phyloP scores from a whole-genome alignment of 2,113 vertebrate genomes.

The Brachypteracias leptosomus region DNA sequence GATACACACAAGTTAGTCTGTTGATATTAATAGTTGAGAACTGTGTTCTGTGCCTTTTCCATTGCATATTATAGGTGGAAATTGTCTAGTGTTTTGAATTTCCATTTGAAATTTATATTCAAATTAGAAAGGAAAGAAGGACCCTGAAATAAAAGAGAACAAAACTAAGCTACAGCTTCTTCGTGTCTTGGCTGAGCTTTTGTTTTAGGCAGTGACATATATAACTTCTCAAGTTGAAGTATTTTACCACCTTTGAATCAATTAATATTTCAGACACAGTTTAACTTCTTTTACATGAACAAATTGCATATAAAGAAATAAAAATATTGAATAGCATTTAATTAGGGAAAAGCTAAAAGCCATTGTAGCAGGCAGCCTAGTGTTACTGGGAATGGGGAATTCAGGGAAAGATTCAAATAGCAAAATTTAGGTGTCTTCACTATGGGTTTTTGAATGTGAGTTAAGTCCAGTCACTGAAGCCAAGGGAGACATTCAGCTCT shows the following conservation, averaged over 20 bases:
- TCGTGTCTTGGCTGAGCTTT: neutral
- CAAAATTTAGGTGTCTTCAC: neutral
- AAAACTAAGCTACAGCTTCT: neutral
- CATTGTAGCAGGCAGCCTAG: neutral
- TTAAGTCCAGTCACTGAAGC: neutral
- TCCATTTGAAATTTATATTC: neutral
- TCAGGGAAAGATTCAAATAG: neutral
- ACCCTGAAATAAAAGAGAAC: neutral
- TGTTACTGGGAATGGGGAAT: neutral
- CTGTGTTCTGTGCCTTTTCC: neutral
- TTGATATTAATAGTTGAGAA: neutral
- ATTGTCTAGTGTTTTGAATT: neutral
- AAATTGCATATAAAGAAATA: neutral
- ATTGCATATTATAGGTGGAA: neutral
- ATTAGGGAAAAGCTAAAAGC: neutral
- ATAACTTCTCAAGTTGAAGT: neutral
- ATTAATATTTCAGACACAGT: neutral
- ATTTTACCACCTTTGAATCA: neutral
- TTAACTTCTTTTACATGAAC: neutral
- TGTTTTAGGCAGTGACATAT: neutral
- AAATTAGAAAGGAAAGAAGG: neutral
- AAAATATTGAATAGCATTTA: neutral
- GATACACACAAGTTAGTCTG: neutral
- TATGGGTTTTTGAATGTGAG: neutral
- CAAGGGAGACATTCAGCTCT: neutral